Evolutionary conservation across 2,797 vertebrate species (phyloP).

Genomic region (Galagoides demidoff): DNA sequence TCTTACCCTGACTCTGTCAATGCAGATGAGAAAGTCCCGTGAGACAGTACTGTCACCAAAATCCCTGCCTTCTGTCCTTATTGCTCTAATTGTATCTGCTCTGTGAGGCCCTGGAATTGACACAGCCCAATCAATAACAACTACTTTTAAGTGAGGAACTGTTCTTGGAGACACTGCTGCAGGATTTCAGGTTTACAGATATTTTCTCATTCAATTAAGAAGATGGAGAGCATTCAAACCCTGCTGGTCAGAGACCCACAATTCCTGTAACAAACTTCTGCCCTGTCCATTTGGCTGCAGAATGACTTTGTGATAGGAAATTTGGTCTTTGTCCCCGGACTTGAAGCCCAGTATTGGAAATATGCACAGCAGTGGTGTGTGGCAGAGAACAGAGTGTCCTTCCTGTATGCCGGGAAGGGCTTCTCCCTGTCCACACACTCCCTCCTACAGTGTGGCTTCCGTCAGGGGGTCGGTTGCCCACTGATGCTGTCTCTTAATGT

Average conservation of each 20-base stretch:
- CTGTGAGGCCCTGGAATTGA: constrained; percentile 83
- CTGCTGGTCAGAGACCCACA: constrained; percentile 84
- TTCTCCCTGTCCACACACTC: neutral
- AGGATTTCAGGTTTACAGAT: constrained; percentile 85
- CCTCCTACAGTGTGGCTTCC: neutral
- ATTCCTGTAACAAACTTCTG: constrained; percentile 86
- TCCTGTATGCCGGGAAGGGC: constrained; percentile 20
- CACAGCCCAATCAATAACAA: constrained; percentile 85
- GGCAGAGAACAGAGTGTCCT: constrained; percentile 68
- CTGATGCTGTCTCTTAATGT: neutral
- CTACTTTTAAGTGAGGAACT: constrained; percentile 84
- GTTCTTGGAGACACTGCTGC: constrained; percentile 79
- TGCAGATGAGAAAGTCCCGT: constrained; percentile 55
- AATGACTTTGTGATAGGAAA: constrained; percentile 85
- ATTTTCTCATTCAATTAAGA: constrained; percentile 89
- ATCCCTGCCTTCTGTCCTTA: constrained; percentile 75
- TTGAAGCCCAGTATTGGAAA: constrained; percentile 72
- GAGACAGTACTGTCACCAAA: constrained; percentile 52
- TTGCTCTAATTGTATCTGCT: constrained; percentile 83
- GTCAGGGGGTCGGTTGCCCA: neutral
- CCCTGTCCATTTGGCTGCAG: constrained; percentile 84
- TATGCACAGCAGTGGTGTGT: constrained; percentile 83
- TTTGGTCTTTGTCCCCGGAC: constrained; percentile 70
- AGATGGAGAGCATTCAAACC: constrained; percentile 87
- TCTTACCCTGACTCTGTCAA: constrained; percentile 54